Evolutionary conservation across 2,888 invertebrate species (phyloP), one percentile per base, ranked within the genome.

Genomic region (Gisinianus flammeolus): DNA sequence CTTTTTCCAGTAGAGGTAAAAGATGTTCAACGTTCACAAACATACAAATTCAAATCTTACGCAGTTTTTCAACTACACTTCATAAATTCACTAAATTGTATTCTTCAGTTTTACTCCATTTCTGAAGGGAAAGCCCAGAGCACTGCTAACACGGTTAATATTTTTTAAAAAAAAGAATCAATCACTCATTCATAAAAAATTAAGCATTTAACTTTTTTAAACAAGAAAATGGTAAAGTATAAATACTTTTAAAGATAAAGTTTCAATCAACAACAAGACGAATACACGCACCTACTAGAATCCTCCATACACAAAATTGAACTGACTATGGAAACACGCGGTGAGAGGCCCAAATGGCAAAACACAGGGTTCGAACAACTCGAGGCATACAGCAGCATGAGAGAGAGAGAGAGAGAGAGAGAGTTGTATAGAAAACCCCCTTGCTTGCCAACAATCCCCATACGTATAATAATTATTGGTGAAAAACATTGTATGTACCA

Each of bases 281-380:
- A 24, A 35, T n/a, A 68, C 68, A 68, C 22, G n/a, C 35, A 68
- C 68, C 28, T 68, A 68, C 75, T 70, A 28, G 54, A 68, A 68
- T 69, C 58, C 70, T 76, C 58, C 58, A 76, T 33, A 76, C 69
- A 56, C 70, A 62, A 62, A 76, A 22, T 62, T 33, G 31, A 76
- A 76, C 76, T 76, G 70, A 70, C 62, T 69, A 62, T 35, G 1
- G 22, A 76, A 76, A 54, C 69, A 69, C 69, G 68, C 26, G 76
- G 76, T 76, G 68, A 68, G 58, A 56, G 58, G 62, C 76, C 69
- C 68, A 64, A 73, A 66, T 74, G 24, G 62, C 24, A 35, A 8
- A 35, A 31, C 56, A 28, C 72, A 72, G 54, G 26, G 31, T 10
- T 26, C 24, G 28, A 26, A n/a, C 44, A 44, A 24, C 28, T 26